Conservation (phyloP, 2,113 vertebrate genomes). For the Eleginops maclovinus region DNA sequence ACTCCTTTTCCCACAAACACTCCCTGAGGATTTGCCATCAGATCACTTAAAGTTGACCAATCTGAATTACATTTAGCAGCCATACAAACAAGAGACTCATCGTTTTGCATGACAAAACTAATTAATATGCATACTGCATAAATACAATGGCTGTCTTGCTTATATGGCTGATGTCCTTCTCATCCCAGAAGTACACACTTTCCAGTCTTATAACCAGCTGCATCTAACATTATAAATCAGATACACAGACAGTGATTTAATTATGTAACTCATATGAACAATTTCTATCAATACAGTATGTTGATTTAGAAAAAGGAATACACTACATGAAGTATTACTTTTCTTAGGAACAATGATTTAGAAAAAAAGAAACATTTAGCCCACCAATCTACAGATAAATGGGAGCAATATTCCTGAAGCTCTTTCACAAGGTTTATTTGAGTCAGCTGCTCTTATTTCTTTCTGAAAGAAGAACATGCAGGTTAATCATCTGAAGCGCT, state of each 20-base stretch:
- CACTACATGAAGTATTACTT: too few relatives aligned
- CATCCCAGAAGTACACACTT: background rate
- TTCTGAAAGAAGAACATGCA: background rate
- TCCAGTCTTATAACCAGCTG: background rate
- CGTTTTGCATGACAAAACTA: conserved; percentile 50
- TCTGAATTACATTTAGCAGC: conserved; percentile 52
- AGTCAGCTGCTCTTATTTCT: background rate
- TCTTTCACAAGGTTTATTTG: background rate
- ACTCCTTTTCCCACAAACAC: background rate
- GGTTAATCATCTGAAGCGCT: background rate
- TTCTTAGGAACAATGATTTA: background rate
- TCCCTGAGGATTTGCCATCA: conserved; percentile 36
- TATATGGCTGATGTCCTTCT: conserved; percentile 18
- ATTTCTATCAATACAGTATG: too few relatives aligned
- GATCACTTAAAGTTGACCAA: conserved; percentile 43
- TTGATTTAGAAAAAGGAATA: background rate
- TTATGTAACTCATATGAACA: background rate
- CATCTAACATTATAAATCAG: background rate
- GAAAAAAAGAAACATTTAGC: background rate
- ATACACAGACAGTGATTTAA: background rate
- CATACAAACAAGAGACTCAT: conserved; percentile 46
- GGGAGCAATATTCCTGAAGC: background rate
- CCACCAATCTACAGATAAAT: background rate
- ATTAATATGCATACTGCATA: conserved; percentile 46
- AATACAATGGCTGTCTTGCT: conserved; percentile 33